Base-by-base conservation (phyloP, 2,113 vertebrate species). In the Hassar affinis region DNA sequence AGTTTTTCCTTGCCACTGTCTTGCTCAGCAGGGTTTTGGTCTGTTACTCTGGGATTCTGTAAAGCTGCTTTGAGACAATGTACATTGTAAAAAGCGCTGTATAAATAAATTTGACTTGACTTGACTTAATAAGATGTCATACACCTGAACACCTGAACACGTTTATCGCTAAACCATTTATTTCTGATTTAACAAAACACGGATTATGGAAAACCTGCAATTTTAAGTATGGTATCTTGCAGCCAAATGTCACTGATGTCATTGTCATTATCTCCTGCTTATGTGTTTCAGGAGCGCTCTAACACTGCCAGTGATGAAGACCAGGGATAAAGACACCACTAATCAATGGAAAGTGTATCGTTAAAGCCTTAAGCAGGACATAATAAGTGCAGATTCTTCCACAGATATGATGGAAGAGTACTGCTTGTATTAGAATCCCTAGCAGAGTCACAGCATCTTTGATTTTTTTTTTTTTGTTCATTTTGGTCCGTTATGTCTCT, bases 251-350 rank as follows among this genome's bases (percentile, higher is more conserved):
- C 42, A 45, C 33, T 35, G 69, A 51, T 15, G 54, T 30, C 42
- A 45, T 20, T 35, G 69, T 45, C 51, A 33, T 56, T 33, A 49
- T 59, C 27, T 18, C n/a, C 9, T 81, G 38, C 42, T 57, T 22
- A 0, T 75, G 77, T 59, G 77, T 81, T 87, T 52, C 85, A 95
- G 95, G 95, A 95, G 56, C 94, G 93, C 84, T 95, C 95, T 54
- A 93, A 92, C 90, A 94, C 92, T 87, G 94, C 92, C 90, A 95
- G 93, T 0, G 94, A 95, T 86, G 95, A 95, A 59, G 94, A 95
- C 88, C 86, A 88, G 49, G 85, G 85, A 72, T 86, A 74, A 83
- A 88, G 80, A 83, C 80, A 47, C 74, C 80, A 47, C 74, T 81
- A 52, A 76, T 52, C 72, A 61, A 38, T 4, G 17, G 17, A 27